phyloP scores from a whole-genome alignment of 2,113 vertebrate species.

The Taurulus bubalis region DNA sequence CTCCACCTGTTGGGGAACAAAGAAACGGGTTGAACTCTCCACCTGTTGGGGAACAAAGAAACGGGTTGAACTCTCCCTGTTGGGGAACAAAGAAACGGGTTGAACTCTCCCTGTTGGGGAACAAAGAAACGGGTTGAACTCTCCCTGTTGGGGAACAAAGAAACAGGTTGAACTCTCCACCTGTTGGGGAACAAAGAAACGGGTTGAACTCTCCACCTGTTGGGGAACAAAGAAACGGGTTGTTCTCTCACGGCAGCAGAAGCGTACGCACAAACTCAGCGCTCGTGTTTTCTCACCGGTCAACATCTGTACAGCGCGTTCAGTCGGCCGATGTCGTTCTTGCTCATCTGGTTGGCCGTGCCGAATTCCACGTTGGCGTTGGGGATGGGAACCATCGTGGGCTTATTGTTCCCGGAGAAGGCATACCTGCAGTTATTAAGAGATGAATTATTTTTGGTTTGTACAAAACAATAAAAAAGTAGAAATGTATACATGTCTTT shows the following conservation, averaged over 20 bases:
- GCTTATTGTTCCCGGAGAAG: conserved; percentile 73
- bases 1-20: not conserved
- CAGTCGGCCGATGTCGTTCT: conserved; percentile 72
- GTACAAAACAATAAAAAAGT: not conserved
- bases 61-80: not conserved
- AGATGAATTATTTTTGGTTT: not conserved
- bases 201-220: too few species aligned
- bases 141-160: not conserved
- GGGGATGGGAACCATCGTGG: conserved; percentile 75
- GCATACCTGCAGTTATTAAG: conserved; percentile 62
- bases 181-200: too few species aligned
- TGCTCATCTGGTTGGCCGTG: conserved; percentile 64
- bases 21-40: not conserved
- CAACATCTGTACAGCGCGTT: conserved; percentile 73
- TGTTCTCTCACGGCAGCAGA: too few species aligned
- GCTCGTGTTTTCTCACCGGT: not conserved
- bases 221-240: too few species aligned
- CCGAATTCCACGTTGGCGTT: conserved; percentile 70
- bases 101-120: too few species aligned
- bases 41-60: too few species aligned
- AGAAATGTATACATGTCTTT: not conserved
- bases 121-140: too few species aligned
- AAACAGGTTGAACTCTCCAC: not conserved
- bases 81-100: not conserved
- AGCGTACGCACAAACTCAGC: not conserved